phyloP scores from a whole-genome alignment of 2,888 invertebrate species.

The Acanthacorydalis orientalis region DNA sequence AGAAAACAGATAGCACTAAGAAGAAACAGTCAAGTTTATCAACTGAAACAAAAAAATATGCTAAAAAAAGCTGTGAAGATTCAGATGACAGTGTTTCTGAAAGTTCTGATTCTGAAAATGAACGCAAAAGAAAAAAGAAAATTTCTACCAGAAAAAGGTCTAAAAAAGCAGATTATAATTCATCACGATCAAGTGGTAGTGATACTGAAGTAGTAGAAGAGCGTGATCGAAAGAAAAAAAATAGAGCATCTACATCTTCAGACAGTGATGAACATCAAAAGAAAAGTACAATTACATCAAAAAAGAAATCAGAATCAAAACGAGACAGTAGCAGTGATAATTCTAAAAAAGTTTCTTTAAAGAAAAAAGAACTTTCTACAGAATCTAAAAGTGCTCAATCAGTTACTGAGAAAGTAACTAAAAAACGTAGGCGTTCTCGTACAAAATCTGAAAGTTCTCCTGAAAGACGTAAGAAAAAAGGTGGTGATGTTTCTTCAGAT shows the following conservation, averaged over 20 bases:
- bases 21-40: conserved; percentile 13
- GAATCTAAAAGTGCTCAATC: conserved; percentile 23
- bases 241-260: conserved; percentile 21
- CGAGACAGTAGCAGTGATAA: conserved; percentile 28
- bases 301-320: conserved; percentile 24
- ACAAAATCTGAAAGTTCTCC: conserved; percentile 10
- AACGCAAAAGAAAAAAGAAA: conserved; percentile 19
- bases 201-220: conserved; percentile 21
- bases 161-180: conserved; percentile 32
- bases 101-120: conserved; percentile 24
- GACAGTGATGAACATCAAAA: conserved; percentile 34
- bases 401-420: conserved; percentile 13
- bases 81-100: conserved; percentile 22
- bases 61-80: conserved; percentile 26
- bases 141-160: conserved; percentile 19
- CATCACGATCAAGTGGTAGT: conserved; percentile 24
- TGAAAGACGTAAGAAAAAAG: conserved; percentile 16
- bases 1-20: conserved; percentile 16
- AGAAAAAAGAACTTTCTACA: conserved; percentile 22
- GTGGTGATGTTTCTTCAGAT: conserved; percentile 25
- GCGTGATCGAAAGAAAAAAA: conserved; percentile 10
- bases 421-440: conserved; percentile 15
- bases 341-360: conserved; percentile 32
- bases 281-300: conserved; percentile 31
- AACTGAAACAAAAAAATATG: conserved; percentile 18